A percentile compares a stretch with the other conserved stretches of the same genome.
These are phyloP conservation scores for Pedetes capensis DNA, from an alignment of 2,113 vertebrate species.

Conservation along the genomic window DNA sequence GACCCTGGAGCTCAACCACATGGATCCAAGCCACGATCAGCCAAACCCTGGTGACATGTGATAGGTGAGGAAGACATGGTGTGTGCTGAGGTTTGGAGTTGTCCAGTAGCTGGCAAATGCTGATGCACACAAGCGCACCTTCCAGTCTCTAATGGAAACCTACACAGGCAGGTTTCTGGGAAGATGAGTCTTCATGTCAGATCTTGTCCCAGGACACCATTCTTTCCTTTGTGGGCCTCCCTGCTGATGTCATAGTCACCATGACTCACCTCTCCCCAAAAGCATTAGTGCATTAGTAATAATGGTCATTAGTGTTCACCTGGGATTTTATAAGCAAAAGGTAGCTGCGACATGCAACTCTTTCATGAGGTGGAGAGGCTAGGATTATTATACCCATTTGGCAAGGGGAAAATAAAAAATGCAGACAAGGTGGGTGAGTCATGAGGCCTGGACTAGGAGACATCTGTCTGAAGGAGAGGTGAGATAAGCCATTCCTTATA, in stretches of 20 bases:
- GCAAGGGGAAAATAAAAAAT: conserved; percentile 21
- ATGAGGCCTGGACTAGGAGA: not conserved
- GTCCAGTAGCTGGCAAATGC: not conserved
- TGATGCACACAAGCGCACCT: not conserved
- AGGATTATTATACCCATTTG: not conserved
- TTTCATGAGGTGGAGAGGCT: not conserved
- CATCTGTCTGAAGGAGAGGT: not conserved
- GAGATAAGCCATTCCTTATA: not conserved
- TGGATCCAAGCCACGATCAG: not conserved
- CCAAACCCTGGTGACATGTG: no score
- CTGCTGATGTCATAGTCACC: not conserved
- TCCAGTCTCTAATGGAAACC: not conserved
- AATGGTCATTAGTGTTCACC: conserved; percentile 25
- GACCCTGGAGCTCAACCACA: not conserved
- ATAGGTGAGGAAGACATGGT: fast-evolving
- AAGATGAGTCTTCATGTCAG: not conserved
- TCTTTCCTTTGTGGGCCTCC: not conserved
- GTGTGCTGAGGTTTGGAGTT: not conserved
- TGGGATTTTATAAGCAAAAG: conserved; percentile 22
- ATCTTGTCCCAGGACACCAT: not conserved
- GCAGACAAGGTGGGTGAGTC: conserved; percentile 7
- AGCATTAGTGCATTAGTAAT: not conserved
- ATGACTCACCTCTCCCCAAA: conserved; percentile 46
- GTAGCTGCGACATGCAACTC: not conserved
- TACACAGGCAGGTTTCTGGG: not conserved